Evolutionary conservation across 2,797 vertebrate species (phyloP).

Genomic region (Bryconaethiops microstoma): DNA sequence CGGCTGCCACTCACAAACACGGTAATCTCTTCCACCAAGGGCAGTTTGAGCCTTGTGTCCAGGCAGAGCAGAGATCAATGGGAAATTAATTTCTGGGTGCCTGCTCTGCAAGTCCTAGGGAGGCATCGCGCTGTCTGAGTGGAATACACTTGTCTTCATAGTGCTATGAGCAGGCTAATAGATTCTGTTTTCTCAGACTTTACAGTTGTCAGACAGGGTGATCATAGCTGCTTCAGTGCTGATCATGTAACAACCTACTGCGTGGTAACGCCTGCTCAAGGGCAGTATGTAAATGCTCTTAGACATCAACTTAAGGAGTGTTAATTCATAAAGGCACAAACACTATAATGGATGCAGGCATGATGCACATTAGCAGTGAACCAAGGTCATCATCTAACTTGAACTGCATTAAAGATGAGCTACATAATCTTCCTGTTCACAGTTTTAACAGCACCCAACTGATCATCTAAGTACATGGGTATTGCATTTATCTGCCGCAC

Average conservation of each 20-base stretch:
- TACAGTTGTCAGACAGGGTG: constrained; percentile 6
- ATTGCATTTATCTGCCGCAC: constrained; percentile 47
- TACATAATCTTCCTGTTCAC: constrained; percentile 46
- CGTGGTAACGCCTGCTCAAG: constrained; percentile 30
- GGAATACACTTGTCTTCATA: constrained; percentile 22
- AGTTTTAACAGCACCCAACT: constrained; percentile 53
- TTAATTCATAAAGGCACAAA: constrained; percentile 10
- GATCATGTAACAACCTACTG: constrained; percentile 15
- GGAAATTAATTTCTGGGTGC: constrained; percentile 52
- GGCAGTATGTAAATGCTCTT: constrained; percentile 31
- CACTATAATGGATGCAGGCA: not conserved
- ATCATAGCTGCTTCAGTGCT: constrained; percentile 9
- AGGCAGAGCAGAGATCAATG: constrained; percentile 42
- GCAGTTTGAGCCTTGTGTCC: constrained; percentile 34
- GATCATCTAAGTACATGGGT: constrained; percentile 37
- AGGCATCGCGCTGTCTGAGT: constrained; percentile 16
- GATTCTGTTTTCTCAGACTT: constrained; percentile 24
- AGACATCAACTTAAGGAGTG: not conserved
- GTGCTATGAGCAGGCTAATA: constrained; percentile 5
- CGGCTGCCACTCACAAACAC: constrained; percentile 43
- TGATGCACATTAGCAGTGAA: constrained; percentile 8
- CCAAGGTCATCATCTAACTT: constrained; percentile 68
- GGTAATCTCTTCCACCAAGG: constrained; percentile 47
- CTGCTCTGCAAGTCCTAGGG: constrained; percentile 28
- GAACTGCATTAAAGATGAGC: constrained; percentile 67